Percentiles rank a stretch among this genome's conserved stretches.
Evolutionary conservation across 2,797 vertebrate genomes (phyloP).

Genomic region (Buceros bicornis): DNA sequence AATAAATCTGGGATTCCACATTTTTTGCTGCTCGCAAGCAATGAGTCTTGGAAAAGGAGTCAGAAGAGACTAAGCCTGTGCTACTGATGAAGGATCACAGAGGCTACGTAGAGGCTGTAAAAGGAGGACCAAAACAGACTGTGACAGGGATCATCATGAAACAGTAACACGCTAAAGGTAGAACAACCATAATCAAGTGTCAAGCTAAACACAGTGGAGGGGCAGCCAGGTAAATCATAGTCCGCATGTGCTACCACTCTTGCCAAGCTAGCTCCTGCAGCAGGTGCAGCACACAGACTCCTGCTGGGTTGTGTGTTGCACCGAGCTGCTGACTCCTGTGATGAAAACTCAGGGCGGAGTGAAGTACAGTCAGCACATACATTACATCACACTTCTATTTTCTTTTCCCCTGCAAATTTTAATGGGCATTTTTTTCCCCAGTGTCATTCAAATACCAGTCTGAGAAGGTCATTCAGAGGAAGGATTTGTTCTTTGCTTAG

Average conservation of each 20-base stretch:
- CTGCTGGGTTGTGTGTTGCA: background rate
- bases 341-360: background rate
- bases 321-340: background rate
- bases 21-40: background rate
- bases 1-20: background rate
- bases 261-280: background rate
- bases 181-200: background rate
- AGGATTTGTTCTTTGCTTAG: conserved; percentile 4
- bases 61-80: background rate
- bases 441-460: conserved; percentile 16
- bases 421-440: background rate
- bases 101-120: background rate
- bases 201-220: background rate
- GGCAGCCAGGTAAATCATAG: background rate
- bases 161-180: background rate
- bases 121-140: background rate
- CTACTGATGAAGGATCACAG: background rate
- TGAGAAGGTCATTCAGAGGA: conserved; percentile 10
- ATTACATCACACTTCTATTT: background rate
- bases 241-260: background rate
- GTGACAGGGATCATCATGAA: background rate
- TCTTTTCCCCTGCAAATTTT: background rate
- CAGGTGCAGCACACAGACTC: background rate
- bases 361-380: background rate
- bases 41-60: background rate